A percentile compares a stretch with the other conserved stretches of the same genome.
These are phyloP conservation scores for Cyprinodon brontotheroides DNA, from an alignment of 2,113 vertebrate genomes.

Conservation along the genomic window DNA sequence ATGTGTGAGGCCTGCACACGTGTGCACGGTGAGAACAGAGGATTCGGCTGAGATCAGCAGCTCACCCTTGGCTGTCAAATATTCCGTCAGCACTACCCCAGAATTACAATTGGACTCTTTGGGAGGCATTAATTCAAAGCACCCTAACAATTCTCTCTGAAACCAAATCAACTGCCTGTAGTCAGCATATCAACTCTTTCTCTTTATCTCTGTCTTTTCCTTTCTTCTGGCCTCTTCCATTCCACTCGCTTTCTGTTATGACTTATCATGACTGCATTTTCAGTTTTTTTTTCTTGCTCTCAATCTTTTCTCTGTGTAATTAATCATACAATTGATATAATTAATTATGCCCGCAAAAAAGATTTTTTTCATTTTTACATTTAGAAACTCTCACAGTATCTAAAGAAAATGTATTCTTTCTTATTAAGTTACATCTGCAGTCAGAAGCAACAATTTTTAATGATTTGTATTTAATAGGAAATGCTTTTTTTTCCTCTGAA, in stretches of 20 bases:
- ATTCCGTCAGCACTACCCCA: slow-evolving; percentile 76
- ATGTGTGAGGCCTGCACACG: slow-evolving; percentile 39
- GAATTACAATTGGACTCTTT: slow-evolving; percentile 79
- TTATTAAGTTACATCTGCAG: neutral
- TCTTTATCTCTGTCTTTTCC: slow-evolving; percentile 46
- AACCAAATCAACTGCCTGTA: slow-evolving; percentile 78
- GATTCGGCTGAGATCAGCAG: slow-evolving; percentile 79
- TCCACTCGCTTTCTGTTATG: slow-evolving; percentile 18
- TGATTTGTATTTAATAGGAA: neutral
- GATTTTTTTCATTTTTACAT: slow-evolving; percentile 22
- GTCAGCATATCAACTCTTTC: slow-evolving; percentile 73
- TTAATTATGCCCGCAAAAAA: slow-evolving; percentile 35
- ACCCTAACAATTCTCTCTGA: slow-evolving; percentile 76
- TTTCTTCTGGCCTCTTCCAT: slow-evolving; percentile 11
- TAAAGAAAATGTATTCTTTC: neutral
- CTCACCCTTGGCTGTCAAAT: slow-evolving; percentile 75
- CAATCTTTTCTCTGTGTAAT: slow-evolving; percentile 28
- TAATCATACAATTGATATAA: slow-evolving; percentile 16
- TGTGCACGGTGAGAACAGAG: slow-evolving; percentile 47
- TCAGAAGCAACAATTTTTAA: neutral
- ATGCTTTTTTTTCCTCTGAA: neutral
- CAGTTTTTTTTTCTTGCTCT: neutral
- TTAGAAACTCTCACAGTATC: slow-evolving; percentile 24
- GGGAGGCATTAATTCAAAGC: slow-evolving; percentile 80
- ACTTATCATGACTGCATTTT: slow-evolving; percentile 29